Conservation (phyloP, 1,140 invertebrate species). For the Monochamus saltuarius region DNA sequence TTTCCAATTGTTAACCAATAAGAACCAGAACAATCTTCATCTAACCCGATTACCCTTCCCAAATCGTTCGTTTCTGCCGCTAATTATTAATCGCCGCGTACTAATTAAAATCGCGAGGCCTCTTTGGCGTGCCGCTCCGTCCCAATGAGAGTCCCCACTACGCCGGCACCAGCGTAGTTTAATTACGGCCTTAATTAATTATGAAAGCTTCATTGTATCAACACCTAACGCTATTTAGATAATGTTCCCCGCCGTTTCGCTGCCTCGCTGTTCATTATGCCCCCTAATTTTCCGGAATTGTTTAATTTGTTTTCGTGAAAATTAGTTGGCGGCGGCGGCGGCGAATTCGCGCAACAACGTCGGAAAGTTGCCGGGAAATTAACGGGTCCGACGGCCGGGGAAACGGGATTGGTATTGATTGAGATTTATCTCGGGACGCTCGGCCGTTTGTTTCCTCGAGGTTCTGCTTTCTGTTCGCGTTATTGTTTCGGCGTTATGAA, state of each 20-base stretch:
- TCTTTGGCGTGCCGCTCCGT: constrained; percentile 34
- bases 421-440: too few relatives aligned
- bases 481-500: too few relatives aligned
- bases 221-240: constrained; percentile 47
- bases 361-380: constrained; percentile 29
- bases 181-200: constrained; percentile 50
- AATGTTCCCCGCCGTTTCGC: constrained; percentile 34
- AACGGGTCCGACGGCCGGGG: constrained; percentile 16
- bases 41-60: too few relatives aligned
- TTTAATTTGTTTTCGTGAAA: constrained; percentile 40
- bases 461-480: too few relatives aligned
- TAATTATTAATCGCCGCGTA: constrained; percentile 45
- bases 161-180: constrained; percentile 47
- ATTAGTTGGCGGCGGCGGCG: constrained; percentile 32
- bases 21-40: too few relatives aligned
- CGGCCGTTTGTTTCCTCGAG: too few relatives aligned
- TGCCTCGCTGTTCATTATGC: constrained; percentile 18
- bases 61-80: not conserved
- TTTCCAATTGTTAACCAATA: too few relatives aligned
- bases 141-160: constrained; percentile 47
- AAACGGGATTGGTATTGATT: constrained; percentile 15
- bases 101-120: constrained; percentile 44
- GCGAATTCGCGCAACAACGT: constrained; percentile 23
- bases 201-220: constrained; percentile 49
- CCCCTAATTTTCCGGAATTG: constrained; percentile 36